Evolutionary conservation across 23 tunicate species (phyloP).

Genomic region (Styela plicata): DNA sequence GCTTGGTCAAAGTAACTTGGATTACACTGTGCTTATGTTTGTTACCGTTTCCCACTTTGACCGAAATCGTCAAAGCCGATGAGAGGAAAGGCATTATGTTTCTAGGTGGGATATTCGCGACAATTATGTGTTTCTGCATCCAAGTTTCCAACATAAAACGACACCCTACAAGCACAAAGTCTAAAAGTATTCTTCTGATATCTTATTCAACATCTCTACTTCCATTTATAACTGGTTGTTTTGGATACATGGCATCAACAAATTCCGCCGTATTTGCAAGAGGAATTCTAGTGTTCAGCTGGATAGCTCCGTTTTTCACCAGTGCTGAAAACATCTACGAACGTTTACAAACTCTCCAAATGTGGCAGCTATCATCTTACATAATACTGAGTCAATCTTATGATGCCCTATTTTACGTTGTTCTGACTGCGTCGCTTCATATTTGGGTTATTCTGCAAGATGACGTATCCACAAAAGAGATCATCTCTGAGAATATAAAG

Average conservation of each 20-base stretch:
- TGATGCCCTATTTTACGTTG: conserved; percentile 35
- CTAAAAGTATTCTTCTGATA: no score
- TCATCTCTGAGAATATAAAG: no score
- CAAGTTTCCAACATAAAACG: not conserved
- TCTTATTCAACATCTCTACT: not conserved
- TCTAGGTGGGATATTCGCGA: not conserved
- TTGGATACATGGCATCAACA: not conserved
- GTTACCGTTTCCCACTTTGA: not conserved
- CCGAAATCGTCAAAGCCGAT: not conserved
- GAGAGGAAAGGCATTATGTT: not conserved
- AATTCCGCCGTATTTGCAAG: not conserved
- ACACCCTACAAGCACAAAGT: not conserved
- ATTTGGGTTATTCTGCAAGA: conserved; percentile 15
- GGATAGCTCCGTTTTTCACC: not conserved
- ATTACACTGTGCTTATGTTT: not conserved
- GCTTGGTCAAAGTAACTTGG: not conserved
- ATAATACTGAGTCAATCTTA: conserved; percentile 12
- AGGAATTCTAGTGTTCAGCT: not conserved
- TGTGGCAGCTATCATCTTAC: not conserved
- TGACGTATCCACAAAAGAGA: no score
- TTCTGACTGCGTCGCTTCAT: not conserved
- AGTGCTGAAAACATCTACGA: not conserved
- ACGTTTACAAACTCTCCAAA: not conserved
- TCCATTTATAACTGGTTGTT: not conserved
- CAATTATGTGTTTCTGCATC: not conserved